Conservation (phyloP, 2,888 invertebrate species). For the Spialia ferax region DNA sequence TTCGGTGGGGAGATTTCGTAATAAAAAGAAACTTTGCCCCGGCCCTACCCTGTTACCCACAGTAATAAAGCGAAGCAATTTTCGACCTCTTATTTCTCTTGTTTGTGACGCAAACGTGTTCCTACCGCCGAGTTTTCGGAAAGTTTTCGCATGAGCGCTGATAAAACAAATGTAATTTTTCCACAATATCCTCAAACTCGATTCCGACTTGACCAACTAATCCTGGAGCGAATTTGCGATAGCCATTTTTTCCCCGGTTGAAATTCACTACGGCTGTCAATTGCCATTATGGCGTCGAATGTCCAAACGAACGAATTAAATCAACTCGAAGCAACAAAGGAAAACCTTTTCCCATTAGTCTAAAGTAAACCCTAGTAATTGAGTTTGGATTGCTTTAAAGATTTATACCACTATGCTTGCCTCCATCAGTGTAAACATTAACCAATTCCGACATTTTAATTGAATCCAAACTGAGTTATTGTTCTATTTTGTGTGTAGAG, state of each 20-base stretch:
- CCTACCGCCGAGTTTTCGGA: slow-evolving; percentile 46
- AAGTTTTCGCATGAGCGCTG: slow-evolving; percentile 51
- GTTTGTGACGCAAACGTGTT: slow-evolving; percentile 56
- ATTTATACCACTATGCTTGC: slow-evolving; percentile 74
- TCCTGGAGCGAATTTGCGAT: slow-evolving; percentile 10
- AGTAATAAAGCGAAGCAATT: slow-evolving; percentile 58
- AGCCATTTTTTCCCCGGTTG: slow-evolving; percentile 28
- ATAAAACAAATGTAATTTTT: slow-evolving; percentile 58
- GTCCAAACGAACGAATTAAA: slow-evolving; percentile 73
- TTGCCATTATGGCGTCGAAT: slow-evolving; percentile 57
- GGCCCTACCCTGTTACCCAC: slow-evolving; percentile 49
- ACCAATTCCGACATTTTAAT: slow-evolving; percentile 64
- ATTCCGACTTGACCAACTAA: slow-evolving; percentile 36
- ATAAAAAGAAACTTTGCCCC: slow-evolving; percentile 52
- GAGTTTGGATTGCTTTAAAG: slow-evolving; percentile 83
- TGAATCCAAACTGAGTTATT: slow-evolving; percentile 57
- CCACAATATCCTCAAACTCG: slow-evolving; percentile 48
- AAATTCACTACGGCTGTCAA: slow-evolving; percentile 42
- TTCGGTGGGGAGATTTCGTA: slow-evolving; percentile 51
- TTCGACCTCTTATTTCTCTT: slow-evolving; percentile 58
- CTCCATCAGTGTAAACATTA: slow-evolving; percentile 59
- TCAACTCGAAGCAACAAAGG: slow-evolving; percentile 68
- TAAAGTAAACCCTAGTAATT: slow-evolving; percentile 80
- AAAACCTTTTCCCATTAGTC: slow-evolving; percentile 75
- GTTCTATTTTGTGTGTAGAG: slow-evolving; percentile 35